Percentiles rank a stretch among this genome's conserved stretches.
These are phyloP conservation scores for Tinea trinotella DNA, from an alignment of 2,888 invertebrate genomes.

Conservation along the genomic window DNA sequence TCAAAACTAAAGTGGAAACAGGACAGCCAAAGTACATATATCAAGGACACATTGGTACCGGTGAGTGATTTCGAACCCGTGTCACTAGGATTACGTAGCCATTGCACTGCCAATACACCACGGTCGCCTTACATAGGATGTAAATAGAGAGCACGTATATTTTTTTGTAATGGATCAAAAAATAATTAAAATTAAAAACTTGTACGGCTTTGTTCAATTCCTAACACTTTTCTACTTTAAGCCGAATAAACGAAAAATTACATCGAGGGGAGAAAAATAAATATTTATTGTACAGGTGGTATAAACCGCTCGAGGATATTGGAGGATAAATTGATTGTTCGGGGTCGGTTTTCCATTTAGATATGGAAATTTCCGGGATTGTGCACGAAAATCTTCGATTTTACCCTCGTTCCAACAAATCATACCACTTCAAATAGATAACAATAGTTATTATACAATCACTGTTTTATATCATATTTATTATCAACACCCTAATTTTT, in stretches of 20 bases:
- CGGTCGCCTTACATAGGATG: no score
- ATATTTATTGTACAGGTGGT: conserved; percentile 72
- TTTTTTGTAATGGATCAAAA: no score
- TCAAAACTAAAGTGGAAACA: no score
- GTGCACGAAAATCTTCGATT: conserved; percentile 69
- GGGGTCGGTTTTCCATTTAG: conserved; percentile 73
- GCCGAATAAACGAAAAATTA: conserved; percentile 27
- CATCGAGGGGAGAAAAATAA: conserved; percentile 62
- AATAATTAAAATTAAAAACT: conserved; percentile 2
- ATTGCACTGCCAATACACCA: no score
- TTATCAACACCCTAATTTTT: no score
- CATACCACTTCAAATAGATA: conserved; percentile 29
- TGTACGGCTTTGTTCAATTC: background rate
- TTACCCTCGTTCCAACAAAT: conserved; percentile 54
- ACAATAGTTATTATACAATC: background rate
- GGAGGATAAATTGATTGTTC: conserved; percentile 72
- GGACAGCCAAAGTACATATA: no score
- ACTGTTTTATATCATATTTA: background rate
- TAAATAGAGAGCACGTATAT: no score
- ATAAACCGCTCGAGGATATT: conserved; percentile 70
- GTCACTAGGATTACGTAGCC: no score
- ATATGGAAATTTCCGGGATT: conserved; percentile 72
- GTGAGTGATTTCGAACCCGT: no score
- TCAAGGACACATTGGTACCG: no score
- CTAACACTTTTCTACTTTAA: conserved; percentile 30